These are phyloP conservation scores for Dendrolimus kikuchii DNA, from an alignment of 1,140 invertebrate species.

Conservation along the genomic window DNA sequence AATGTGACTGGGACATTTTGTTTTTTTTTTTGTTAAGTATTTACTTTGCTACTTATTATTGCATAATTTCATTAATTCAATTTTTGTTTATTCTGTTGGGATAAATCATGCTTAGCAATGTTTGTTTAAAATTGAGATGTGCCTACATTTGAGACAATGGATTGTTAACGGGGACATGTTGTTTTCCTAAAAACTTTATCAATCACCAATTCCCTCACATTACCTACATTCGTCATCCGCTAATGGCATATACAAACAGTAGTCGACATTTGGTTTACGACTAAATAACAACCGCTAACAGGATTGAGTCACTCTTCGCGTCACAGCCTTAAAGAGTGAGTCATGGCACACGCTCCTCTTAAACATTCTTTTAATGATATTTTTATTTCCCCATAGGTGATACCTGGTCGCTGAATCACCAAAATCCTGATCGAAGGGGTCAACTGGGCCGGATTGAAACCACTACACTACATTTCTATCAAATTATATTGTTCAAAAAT, in stretches of 20 bases:
- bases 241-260: constrained; percentile 18
- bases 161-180: too few relatives aligned
- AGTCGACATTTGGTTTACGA: constrained; percentile 14
- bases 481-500: constrained; percentile 1
- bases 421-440: constrained; percentile 14
- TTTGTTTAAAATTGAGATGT: too few relatives aligned
- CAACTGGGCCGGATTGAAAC: constrained; percentile 17
- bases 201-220: too few relatives aligned
- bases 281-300: constrained; percentile 30
- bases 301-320: constrained; percentile 45
- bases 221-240: constrained; percentile 4
- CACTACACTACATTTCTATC: constrained; percentile 2
- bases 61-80: too few relatives aligned
- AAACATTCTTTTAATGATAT: constrained; percentile 17
- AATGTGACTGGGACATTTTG: too few relatives aligned
- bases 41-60: too few relatives aligned
- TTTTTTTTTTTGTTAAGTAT: too few relatives aligned
- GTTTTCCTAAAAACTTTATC: too few relatives aligned
- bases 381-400: constrained; percentile 49
- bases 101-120: too few relatives aligned
- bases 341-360: constrained; percentile 35
- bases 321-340: constrained; percentile 45
- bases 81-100: too few relatives aligned
- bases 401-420: constrained; percentile 45
- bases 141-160: too few relatives aligned